phyloP scores from a whole-genome alignment of 53 echinoderm and acorn worm species.

The Paracentrotus lividus region DNA sequence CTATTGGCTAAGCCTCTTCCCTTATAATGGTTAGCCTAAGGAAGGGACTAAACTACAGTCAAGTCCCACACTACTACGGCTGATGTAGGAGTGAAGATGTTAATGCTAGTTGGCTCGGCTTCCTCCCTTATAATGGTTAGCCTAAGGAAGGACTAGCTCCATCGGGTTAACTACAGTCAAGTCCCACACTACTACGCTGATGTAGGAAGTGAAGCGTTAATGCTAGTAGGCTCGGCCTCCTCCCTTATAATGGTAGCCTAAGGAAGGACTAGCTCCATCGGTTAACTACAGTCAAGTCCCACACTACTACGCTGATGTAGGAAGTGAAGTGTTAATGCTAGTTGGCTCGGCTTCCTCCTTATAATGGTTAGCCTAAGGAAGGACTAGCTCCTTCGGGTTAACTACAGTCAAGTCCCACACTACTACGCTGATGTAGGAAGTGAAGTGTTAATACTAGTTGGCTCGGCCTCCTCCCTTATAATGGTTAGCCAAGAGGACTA shows the following conservation, averaged over 20 bases:
- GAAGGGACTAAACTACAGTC: too few relatives aligned
- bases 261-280: conserved; percentile 78
- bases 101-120: background rate
- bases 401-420: too few relatives aligned
- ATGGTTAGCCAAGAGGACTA: conserved; percentile 85
- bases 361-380: too few relatives aligned
- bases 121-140: too few relatives aligned
- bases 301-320: background rate
- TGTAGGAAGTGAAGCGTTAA: background rate
- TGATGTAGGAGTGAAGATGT: background rate
- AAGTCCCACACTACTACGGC: too few relatives aligned
- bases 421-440: background rate
- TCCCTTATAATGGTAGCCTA: background rate
- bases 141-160: too few relatives aligned
- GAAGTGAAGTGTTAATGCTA: background rate
- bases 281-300: too few relatives aligned
- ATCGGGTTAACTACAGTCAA: too few relatives aligned
- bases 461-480: conserved; percentile 80
- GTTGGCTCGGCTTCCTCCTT: too few relatives aligned
- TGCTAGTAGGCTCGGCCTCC: background rate
- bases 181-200: background rate
- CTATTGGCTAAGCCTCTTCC: too few relatives aligned
- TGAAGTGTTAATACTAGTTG: background rate
- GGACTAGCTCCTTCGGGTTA: too few relatives aligned
- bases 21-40: too few relatives aligned